Evolutionary conservation across 1,140 invertebrate species (phyloP).

Genomic region (Drosophila simulans): DNA sequence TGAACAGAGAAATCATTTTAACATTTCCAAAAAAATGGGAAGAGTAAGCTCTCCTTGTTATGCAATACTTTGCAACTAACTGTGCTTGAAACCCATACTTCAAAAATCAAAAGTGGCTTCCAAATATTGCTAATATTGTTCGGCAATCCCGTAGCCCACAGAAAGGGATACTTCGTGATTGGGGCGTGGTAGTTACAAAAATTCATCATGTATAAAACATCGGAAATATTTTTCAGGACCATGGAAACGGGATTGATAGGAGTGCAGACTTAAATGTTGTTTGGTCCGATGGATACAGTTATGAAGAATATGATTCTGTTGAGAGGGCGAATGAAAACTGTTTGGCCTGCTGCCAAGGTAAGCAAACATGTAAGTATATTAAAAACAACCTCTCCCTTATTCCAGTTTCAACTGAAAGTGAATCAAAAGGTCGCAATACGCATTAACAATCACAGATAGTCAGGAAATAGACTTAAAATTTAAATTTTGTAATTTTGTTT

Average conservation of each 20-base stretch:
- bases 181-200: constrained; percentile 33
- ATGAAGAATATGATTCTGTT: constrained; percentile 1
- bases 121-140: constrained; percentile 19
- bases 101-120: constrained; percentile 4
- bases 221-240: constrained; percentile 39
- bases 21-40: too few species aligned
- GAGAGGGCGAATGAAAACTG: constrained; percentile 32
- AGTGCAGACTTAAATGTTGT: not conserved
- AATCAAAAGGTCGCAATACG: too few species aligned
- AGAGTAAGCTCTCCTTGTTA: too few species aligned
- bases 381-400: constrained; percentile 14
- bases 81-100: constrained; percentile 1
- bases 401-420: constrained; percentile 14
- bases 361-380: constrained; percentile 55
- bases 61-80: constrained; percentile 13
- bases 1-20: too few species aligned
- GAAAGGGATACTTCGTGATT: constrained; percentile 8
- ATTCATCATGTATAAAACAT: constrained; percentile 47
- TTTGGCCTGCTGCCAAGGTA: constrained; percentile 38
- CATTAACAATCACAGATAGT: too few species aligned
- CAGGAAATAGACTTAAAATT: too few species aligned
- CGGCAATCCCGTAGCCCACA: constrained; percentile 2
- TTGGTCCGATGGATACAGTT: not conserved
- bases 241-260: constrained; percentile 32
- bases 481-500: too few species aligned